phyloP scores from a whole-genome alignment of 2,888 invertebrate species.

The Hypsopygia costalis region DNA sequence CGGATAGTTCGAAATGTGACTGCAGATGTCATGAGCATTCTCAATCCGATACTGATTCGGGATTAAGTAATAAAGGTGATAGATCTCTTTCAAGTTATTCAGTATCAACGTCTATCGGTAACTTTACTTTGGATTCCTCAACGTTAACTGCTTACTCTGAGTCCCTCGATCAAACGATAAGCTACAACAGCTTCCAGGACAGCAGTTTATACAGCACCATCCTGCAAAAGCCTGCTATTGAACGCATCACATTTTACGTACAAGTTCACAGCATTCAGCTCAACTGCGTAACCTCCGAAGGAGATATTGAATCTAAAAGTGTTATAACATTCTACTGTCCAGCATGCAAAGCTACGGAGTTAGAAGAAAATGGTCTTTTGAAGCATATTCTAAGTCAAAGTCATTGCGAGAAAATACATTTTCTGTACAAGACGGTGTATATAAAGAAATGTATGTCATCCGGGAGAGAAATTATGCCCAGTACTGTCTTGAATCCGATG shows the following conservation, averaged over 20 bases:
- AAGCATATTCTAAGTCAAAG: slow-evolving; percentile 55
- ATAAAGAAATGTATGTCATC: slow-evolving; percentile 62
- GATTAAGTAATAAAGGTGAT: slow-evolving; percentile 40
- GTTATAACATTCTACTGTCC: slow-evolving; percentile 55
- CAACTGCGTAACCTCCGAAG: slow-evolving; percentile 35
- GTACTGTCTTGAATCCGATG: slow-evolving; percentile 68
- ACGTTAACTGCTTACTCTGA: slow-evolving; percentile 67
- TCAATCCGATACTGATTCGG: slow-evolving; percentile 42
- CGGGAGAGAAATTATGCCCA: slow-evolving; percentile 66
- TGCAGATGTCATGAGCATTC: slow-evolving; percentile 50
- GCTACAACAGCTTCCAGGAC: slow-evolving; percentile 67
- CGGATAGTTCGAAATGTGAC: slow-evolving; percentile 19
- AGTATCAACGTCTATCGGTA: slow-evolving; percentile 67
- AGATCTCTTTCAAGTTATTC: slow-evolving; percentile 42
- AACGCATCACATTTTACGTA: slow-evolving; percentile 66
- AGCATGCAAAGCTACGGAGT: slow-evolving; percentile 44
- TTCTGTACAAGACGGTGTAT: slow-evolving; percentile 67
- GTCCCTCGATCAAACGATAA: slow-evolving; percentile 59
- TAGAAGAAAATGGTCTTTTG: slow-evolving; percentile 53
- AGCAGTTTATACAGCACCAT: slow-evolving; percentile 46
- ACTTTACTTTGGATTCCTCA: slow-evolving; percentile 59
- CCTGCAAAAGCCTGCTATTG: slow-evolving; percentile 61
- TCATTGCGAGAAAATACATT: slow-evolving; percentile 69
- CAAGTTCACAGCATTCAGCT: slow-evolving; percentile 68
- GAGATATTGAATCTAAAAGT: slow-evolving; percentile 40